Base-by-base conservation (phyloP, 2,113 vertebrate genomes). In the Oryzias javanicus region DNA sequence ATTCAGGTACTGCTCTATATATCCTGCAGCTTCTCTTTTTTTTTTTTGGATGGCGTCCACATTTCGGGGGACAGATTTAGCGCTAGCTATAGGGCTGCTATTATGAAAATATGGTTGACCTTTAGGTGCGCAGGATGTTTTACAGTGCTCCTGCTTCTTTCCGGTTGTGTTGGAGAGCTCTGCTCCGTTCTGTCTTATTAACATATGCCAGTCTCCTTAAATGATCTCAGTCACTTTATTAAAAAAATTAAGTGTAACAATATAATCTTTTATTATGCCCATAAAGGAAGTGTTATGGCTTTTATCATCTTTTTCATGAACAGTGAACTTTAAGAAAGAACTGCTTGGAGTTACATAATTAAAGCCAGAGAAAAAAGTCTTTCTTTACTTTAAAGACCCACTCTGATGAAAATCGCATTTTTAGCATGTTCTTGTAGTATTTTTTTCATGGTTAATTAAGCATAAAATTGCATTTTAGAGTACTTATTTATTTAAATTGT, bases 241-340 rank as follows among this genome's bases (percentile, higher is more conserved):
- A 95, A 95, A 87, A 93, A 93, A 93, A 92, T 93, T 93, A 95
- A 95, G 93, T 92, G 92, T 93, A 88, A 93, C 93, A 91, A 86
- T 89, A 91, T 94, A 92, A 93, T 94, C 95, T 35, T 90, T 95
- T 95, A 96, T 92, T 89, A 91, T 74, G 88, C 84, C 87, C 91
- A 94, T 95, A 95, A 95, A 94, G 91, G 91, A 89, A 90, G 90
- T 79, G 90, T 18, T 53, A 92, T 86, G 88, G 90, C 89, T 88
- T 86, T 89, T 91, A 93, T 93, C 91, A 88, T 92, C 94, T 93
- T 79, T 89, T 92, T 90, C 92, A 91, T 90, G 87, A 92, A 92
- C 88, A 90, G 86, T 94, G 93, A 94, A 96, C 93, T 95, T 95
- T 94, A 81, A 60, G 29, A 92, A 91, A 88, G 91, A 93, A 93